phyloP scores from a whole-genome alignment of 2,797 vertebrate genomes.

The Antennarius maculatus region DNA sequence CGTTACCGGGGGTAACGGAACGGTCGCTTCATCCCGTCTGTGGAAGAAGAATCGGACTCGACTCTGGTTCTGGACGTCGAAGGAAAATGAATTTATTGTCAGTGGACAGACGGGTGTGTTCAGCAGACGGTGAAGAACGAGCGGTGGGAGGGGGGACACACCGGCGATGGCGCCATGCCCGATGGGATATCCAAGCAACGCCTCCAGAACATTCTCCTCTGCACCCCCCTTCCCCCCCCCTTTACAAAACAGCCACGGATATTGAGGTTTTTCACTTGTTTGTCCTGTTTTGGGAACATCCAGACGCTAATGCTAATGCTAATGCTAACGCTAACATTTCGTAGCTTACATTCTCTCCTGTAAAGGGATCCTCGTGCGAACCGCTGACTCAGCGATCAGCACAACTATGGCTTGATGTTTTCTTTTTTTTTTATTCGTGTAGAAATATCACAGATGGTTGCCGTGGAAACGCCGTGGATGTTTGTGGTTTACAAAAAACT shows the following conservation, averaged over 20 bases:
- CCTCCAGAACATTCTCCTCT: constrained; percentile 71
- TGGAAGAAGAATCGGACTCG: constrained; percentile 25
- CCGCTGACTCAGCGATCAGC: constrained; percentile 44
- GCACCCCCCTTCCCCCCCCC: too few relatives aligned
- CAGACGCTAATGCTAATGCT: not conserved
- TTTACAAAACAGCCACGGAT: constrained; percentile 62
- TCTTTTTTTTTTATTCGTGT: constrained; percentile 42
- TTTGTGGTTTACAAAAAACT: constrained; percentile 36
- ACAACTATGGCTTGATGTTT: constrained; percentile 65
- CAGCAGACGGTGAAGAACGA: constrained; percentile 66
- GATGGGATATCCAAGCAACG: constrained; percentile 49
- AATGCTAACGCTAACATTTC: constrained; percentile 1
- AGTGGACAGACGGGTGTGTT: constrained; percentile 68
- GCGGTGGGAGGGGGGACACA: constrained; percentile 51
- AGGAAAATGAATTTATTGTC: constrained; percentile 73
- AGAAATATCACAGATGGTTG: constrained; percentile 51
- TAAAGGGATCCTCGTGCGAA: constrained; percentile 74
- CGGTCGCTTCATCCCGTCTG: constrained; percentile 7
- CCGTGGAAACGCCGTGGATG: not conserved
- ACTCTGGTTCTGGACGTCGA: constrained; percentile 58
- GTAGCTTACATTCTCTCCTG: constrained; percentile 18
- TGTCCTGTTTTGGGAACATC: constrained; percentile 35
- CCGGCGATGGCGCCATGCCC: constrained; percentile 42
- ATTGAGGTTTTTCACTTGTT: constrained; percentile 58
- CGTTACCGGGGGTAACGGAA: constrained; percentile 16